A percentile compares a stretch with the other conserved stretches of the same genome.
Conservation (phyloP, 2,888 invertebrate genomes). For the Escarpia spicata region DNA sequence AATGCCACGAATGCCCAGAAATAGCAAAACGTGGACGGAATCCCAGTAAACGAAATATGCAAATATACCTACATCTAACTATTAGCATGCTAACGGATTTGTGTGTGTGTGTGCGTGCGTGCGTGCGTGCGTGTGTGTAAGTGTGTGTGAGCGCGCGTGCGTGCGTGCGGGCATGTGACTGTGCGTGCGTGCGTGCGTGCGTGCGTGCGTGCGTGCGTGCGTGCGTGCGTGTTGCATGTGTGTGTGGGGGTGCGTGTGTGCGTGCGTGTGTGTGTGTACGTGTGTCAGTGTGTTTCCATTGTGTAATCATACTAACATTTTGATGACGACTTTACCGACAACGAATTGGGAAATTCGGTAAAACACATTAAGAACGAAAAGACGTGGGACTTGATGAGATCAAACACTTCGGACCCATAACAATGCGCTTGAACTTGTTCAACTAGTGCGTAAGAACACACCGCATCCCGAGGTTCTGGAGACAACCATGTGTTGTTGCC, state of each 20-base stretch:
- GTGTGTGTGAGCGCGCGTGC: not conserved
- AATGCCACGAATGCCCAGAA: constrained; percentile 10
- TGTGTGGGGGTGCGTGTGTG: not conserved
- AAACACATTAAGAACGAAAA: too few species aligned
- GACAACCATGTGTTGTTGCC: too few species aligned
- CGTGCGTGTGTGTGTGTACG: too few species aligned
- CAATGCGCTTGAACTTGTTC: too few species aligned
- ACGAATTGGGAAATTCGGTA: too few species aligned
- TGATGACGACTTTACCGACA: not conserved
- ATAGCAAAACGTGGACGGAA: not conserved
- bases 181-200: not conserved
- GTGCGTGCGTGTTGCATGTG: not conserved
- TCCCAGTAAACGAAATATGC: not conserved
- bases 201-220: not conserved
- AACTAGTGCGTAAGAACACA: too few species aligned
- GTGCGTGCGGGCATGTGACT: not conserved
- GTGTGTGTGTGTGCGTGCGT: not conserved
- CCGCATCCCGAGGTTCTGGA: too few species aligned
- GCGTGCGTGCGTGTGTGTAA: not conserved
- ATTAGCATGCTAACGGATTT: not conserved
- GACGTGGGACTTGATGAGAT: too few species aligned
- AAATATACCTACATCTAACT: not conserved
- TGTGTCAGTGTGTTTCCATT: not conserved
- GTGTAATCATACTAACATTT: not conserved
- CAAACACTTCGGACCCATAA: too few species aligned